Evolutionary conservation across 2,113 vertebrate genomes (phyloP).

Genomic region (Coryphaenoides rupestris): DNA sequence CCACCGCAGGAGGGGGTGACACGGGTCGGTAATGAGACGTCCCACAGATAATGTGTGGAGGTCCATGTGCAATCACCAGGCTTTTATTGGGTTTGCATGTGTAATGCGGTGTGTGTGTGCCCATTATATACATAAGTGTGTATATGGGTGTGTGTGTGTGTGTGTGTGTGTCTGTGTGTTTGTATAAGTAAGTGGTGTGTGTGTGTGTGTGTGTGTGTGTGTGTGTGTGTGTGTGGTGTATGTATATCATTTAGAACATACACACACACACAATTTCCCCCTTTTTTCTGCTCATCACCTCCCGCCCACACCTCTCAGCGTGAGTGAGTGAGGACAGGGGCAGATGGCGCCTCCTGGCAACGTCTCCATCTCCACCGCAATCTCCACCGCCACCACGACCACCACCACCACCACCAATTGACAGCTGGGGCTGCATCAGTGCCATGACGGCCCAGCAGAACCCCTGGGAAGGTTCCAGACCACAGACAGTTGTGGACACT

Average conservation of each 20-base stretch:
- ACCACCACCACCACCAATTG: not conserved
- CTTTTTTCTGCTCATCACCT: not conserved
- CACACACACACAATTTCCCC: not conserved
- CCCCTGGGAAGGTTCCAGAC: not conserved
- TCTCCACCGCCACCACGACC: too few relatives aligned
- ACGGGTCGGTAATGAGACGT: not conserved
- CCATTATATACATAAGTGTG: not conserved
- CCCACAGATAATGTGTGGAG: not conserved
- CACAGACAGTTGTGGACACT: not conserved
- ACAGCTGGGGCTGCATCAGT: too few relatives aligned
- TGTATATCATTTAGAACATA: not conserved
- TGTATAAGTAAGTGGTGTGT: not conserved
- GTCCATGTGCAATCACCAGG: constrained; percentile 6
- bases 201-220: not conserved
- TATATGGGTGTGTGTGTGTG: not conserved
- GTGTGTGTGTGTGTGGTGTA: not conserved
- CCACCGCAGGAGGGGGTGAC: constrained; percentile 30
- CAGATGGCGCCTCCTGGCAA: not conserved
- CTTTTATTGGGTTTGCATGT: too few relatives aligned
- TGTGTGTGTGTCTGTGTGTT: not conserved
- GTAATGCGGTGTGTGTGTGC: constrained; percentile 9
- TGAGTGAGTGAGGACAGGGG: not conserved
- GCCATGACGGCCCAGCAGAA: not conserved
- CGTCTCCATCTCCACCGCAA: not conserved
- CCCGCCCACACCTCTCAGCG: not conserved